These are phyloP conservation scores for Spodoptera picta DNA, from an alignment of 2,888 invertebrate genomes.

Conservation along the genomic window DNA sequence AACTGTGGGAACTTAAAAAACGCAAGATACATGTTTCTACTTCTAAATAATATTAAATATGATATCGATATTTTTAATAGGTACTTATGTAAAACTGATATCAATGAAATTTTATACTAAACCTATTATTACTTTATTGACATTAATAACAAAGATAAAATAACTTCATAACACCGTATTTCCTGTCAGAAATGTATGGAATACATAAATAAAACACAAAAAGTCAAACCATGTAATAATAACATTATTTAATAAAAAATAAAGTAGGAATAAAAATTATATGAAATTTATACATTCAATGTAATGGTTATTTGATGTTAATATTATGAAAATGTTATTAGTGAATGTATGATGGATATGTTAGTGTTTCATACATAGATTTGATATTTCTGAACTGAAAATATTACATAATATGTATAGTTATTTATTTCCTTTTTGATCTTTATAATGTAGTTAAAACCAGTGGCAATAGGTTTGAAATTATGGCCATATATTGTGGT, in stretches of 20 bases:
- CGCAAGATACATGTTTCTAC: no score
- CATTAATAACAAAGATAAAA: no score
- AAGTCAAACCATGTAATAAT: background rate
- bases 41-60: no score
- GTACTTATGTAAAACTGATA: no score
- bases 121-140: no score
- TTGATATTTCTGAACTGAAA: no score
- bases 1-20: background rate
- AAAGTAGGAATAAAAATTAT: background rate
- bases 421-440: background rate
- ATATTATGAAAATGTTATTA: constrained; percentile 2
- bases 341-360: background rate
- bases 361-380: background rate
- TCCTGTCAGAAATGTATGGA: background rate
- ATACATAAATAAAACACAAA: constrained; percentile 21
- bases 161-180: background rate
- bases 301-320: background rate
- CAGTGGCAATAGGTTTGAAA: no score
- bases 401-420: no score
- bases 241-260: constrained; percentile 1
- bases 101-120: no score
- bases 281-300: constrained; percentile 18
- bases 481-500: no score
- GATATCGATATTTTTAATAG: no score
- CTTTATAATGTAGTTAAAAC: constrained; percentile 4